A percentile compares a stretch with the other conserved stretches of the same genome.
Evolutionary conservation across 2,888 invertebrate genomes (phyloP).

Genomic region (Tenthredo distinguenda): DNA sequence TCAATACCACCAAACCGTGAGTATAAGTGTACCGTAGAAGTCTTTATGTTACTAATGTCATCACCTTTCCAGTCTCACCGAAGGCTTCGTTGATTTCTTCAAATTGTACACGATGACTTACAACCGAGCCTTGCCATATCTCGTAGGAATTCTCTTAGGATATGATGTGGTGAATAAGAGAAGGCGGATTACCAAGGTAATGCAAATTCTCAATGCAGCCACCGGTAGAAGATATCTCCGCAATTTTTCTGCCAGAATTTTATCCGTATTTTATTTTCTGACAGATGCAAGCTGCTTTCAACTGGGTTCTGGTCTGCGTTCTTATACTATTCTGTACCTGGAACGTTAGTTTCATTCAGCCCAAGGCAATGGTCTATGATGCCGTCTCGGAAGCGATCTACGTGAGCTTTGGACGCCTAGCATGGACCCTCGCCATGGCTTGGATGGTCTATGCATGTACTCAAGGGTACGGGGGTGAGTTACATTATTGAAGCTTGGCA

Average conservation of each 20-base stretch:
- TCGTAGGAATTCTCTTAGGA: constrained; percentile 61
- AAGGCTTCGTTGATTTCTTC: constrained; percentile 14
- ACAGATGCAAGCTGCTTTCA: constrained; percentile 53
- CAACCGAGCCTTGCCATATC: constrained; percentile 57
- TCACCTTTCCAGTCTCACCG: background rate
- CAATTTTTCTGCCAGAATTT: background rate
- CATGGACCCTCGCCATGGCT: constrained; percentile 78
- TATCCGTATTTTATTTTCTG: background rate
- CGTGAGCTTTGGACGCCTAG: constrained; percentile 75
- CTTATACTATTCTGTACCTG: constrained; percentile 11
- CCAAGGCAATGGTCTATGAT: constrained; percentile 69
- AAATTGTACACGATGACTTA: constrained; percentile 57
- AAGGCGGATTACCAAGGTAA: constrained; percentile 13
- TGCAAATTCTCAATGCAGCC: background rate
- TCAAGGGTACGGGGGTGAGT: constrained; percentile 78
- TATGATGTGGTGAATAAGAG: constrained; percentile 44
- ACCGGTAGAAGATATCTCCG: background rate
- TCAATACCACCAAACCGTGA: constrained; percentile 15
- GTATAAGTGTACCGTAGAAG: background rate
- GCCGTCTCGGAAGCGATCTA: constrained; percentile 74
- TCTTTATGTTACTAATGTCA: background rate
- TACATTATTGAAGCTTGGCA: background rate
- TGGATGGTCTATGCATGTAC: constrained; percentile 80
- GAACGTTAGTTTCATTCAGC: constrained; percentile 53
- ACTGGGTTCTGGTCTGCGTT: background rate